Percentiles rank a stretch among this genome's conserved stretches.
Conservation (phyloP, 2,888 invertebrate genomes). For the Pseudococcus viburni region DNA sequence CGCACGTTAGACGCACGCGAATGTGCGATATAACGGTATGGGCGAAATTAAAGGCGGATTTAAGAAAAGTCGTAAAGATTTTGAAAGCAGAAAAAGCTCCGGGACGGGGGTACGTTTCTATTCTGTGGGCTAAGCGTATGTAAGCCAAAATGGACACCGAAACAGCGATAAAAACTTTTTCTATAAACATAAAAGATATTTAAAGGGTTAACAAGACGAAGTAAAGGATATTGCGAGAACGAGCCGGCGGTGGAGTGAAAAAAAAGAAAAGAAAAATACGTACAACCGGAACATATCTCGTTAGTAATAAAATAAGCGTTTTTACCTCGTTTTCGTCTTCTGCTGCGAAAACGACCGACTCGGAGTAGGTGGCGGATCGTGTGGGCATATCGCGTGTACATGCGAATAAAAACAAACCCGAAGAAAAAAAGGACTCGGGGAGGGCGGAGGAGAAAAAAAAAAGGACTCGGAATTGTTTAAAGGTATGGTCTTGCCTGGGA, state of each 20-base stretch:
- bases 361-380: neutral
- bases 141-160: constrained; percentile 59
- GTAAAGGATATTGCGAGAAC: constrained; percentile 41
- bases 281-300: constrained; percentile 54
- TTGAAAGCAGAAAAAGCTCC: neutral
- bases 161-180: constrained; percentile 64
- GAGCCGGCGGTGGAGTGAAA: neutral
- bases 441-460: neutral
- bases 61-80: constrained; percentile 61
- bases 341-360: neutral
- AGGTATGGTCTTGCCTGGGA: constrained; percentile 59
- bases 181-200: constrained; percentile 64
- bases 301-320: constrained; percentile 62
- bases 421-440: neutral
- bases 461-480: constrained; percentile 14
- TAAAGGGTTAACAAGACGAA: constrained; percentile 60
- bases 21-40: constrained; percentile 14
- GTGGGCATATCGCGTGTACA: neutral
- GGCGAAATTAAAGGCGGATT: constrained; percentile 61
- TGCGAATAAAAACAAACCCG: constrained; percentile 28
- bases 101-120: constrained; percentile 1
- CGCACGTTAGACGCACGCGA: constrained; percentile 48
- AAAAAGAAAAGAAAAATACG: neutral
- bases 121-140: constrained; percentile 35
- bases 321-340: neutral